These are phyloP conservation scores for Platyscapa corneri DNA, from an alignment of 1,140 invertebrate species.

Conservation along the genomic window DNA sequence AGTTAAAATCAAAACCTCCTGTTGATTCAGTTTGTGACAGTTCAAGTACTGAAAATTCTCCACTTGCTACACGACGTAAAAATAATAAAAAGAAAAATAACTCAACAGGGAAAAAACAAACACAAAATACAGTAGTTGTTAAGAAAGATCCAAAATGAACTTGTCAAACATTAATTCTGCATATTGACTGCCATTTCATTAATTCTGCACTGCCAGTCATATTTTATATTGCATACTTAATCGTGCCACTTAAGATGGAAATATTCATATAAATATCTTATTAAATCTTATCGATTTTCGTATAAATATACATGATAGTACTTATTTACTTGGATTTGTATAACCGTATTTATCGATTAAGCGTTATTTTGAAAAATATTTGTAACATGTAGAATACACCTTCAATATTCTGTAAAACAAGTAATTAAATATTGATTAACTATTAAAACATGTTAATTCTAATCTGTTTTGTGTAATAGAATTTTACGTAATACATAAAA, in stretches of 20 bases:
- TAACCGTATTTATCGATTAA: conserved; percentile 41
- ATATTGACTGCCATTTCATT: conserved; percentile 31
- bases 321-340: not conserved
- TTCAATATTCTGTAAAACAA: conserved; percentile 45
- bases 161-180: not conserved
- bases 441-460: conserved; percentile 46
- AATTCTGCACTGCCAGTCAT: conserved; percentile 47
- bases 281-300: conserved; percentile 20
- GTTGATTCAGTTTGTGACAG: conserved; percentile 69
- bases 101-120: conserved; percentile 39
- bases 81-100: conserved; percentile 38
- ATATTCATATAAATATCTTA: conserved; percentile 22
- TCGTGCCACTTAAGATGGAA: conserved; percentile 31
- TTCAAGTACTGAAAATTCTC: conserved; percentile 74
- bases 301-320: conserved; percentile 21
- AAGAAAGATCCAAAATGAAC: conserved; percentile 46
- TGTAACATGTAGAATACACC: conserved; percentile 45
- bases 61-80: conserved; percentile 33
- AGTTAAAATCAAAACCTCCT: conserved; percentile 60
- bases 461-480: conserved; percentile 36
- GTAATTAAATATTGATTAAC: conserved; percentile 44
- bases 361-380: conserved; percentile 46
- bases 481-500: conserved; percentile 39
- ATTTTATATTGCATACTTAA: conserved; percentile 30
- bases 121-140: conserved; percentile 32